Percentiles rank a stretch among this genome's conserved stretches.
phyloP scores from a whole-genome alignment of 2,113 vertebrate genomes.

The Hemichromis elongatus region DNA sequence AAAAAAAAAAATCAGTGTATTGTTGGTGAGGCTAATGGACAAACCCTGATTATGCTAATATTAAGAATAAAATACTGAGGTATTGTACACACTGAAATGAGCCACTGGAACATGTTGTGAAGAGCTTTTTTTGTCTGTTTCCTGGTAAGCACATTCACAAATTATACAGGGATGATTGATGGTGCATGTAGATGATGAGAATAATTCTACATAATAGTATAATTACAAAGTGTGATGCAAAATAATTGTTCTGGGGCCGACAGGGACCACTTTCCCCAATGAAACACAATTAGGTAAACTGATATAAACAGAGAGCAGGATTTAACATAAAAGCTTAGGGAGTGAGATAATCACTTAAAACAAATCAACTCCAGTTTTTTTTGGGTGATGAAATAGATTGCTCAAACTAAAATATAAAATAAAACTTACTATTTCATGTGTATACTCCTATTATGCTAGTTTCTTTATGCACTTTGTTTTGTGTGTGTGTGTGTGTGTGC shows the following conservation, averaged over 20 bases:
- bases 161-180: background rate
- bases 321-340: background rate
- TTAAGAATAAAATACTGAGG: background rate
- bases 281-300: background rate
- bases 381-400: background rate
- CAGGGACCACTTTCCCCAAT: background rate
- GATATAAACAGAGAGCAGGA: background rate
- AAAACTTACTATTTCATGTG: background rate
- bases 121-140: background rate
- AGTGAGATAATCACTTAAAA: background rate
- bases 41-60: background rate
- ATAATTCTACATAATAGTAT: constrained; percentile 27
- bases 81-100: background rate
- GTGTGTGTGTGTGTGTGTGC: too few species aligned
- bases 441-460: background rate
- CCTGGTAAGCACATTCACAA: background rate
- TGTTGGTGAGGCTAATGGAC: background rate
- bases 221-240: constrained; percentile 26
- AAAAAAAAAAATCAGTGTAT: background rate
- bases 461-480: background rate
- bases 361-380: background rate
- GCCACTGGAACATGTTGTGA: background rate
- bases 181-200: background rate
- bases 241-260: constrained; percentile 17
- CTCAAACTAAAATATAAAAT: background rate